These are phyloP conservation scores for Bimastos eiseni DNA, from an alignment of 2,888 invertebrate genomes.

Conservation along the genomic window DNA sequence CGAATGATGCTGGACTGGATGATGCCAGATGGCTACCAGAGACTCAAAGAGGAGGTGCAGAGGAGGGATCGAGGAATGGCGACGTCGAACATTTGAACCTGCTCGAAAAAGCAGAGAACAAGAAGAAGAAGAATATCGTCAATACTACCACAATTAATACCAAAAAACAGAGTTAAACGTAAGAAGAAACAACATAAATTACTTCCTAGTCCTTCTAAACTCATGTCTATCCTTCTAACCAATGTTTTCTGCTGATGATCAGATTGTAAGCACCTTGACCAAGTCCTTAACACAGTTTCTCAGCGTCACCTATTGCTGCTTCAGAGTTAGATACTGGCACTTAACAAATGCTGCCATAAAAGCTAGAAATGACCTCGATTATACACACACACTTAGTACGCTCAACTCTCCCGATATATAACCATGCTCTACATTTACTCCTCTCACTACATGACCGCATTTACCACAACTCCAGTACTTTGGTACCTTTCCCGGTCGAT, in stretches of 20 bases:
- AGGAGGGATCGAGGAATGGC: too few species aligned
- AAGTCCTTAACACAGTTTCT: not conserved
- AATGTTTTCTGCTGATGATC: not conserved
- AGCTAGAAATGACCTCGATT: not conserved
- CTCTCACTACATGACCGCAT: not conserved
- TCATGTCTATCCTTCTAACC: not conserved
- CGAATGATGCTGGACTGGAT: too few species aligned
- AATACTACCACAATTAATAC: not conserved
- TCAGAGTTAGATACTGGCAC: not conserved
- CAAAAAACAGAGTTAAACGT: not conserved
- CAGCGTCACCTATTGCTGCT: not conserved
- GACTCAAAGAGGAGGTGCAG: too few species aligned
- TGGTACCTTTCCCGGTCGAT: conserved; percentile 85
- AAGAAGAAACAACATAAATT: not conserved
- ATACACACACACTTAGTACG: not conserved
- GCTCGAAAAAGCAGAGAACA: too few species aligned
- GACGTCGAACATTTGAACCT: too few species aligned
- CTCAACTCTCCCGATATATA: not conserved
- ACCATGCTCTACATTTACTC: not conserved
- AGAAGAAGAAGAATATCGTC: too few species aligned
- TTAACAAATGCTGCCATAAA: not conserved
- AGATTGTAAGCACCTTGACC: not conserved
- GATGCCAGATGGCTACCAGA: too few species aligned
- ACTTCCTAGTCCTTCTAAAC: not conserved
- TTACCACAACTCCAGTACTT: not conserved